These are phyloP conservation scores for Steromphala cineraria DNA, from an alignment of 2,888 invertebrate genomes.

Conservation along the genomic window DNA sequence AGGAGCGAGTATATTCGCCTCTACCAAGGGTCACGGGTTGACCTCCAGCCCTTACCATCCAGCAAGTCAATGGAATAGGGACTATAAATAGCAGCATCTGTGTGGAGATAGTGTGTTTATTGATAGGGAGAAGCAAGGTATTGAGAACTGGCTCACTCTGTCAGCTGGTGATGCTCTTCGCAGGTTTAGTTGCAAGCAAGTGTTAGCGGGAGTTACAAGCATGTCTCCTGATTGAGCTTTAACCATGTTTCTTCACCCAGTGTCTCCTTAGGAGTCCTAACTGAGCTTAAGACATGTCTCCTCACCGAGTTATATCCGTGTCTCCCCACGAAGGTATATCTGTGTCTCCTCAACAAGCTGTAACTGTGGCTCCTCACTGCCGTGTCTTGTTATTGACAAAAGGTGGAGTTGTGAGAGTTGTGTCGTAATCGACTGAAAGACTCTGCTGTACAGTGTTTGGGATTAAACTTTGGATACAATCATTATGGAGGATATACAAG, in stretches of 20 bases:
- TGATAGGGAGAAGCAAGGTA: conserved; percentile 3
- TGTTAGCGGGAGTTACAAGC: background rate
- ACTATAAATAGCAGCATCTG: conserved; percentile 6
- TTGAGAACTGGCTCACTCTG: background rate
- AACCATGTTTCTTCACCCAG: no score
- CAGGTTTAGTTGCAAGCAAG: conserved; percentile 1
- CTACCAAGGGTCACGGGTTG: background rate
- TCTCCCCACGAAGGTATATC: no score
- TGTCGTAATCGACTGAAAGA: background rate
- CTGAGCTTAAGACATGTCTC: no score
- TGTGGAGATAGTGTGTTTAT: conserved; percentile 4
- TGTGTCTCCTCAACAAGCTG: no score
- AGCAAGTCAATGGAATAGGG: conserved; percentile 3
- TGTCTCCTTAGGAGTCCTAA: no score
- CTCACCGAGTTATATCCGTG: no score
- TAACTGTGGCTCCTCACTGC: no score
- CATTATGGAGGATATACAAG: no score
- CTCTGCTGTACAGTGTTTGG: no score
- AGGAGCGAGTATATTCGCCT: background rate
- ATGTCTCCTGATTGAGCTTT: no score
- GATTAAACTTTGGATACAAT: no score
- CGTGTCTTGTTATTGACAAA: background rate
- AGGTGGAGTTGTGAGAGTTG: background rate
- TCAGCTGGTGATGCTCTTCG: background rate
- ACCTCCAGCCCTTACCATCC: background rate